Conservation (phyloP, 2,113 vertebrate species). For the Lamprologus sp. region DNA sequence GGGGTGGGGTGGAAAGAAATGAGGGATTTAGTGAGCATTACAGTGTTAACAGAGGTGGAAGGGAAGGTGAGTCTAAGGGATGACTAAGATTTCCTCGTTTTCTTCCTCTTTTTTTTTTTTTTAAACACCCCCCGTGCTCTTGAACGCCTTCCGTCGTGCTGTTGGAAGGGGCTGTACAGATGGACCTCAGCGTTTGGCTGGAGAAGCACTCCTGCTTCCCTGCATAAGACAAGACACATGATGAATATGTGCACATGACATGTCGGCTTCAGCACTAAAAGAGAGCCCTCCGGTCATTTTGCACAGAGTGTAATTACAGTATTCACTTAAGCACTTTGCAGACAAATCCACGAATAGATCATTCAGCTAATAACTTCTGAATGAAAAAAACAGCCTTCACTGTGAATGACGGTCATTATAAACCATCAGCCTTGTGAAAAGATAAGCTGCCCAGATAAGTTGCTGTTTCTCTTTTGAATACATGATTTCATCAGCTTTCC, state of each 20-base stretch:
- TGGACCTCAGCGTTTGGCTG: constrained; percentile 84
- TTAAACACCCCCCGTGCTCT: neutral
- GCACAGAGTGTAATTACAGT: neutral
- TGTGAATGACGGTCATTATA: neutral
- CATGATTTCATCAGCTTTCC: neutral
- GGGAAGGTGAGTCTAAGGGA: constrained; percentile 2
- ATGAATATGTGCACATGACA: neutral
- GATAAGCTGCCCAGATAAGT: neutral
- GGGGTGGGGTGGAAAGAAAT: neutral
- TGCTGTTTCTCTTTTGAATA: neutral
- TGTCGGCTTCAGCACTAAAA: neutral
- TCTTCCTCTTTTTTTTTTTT: constrained; percentile 10
- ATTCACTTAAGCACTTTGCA: neutral
- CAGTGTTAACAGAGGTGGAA: constrained; percentile 41
- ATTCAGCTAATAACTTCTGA: neutral
- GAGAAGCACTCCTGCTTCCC: constrained; percentile 91
- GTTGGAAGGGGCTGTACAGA: constrained; percentile 25
- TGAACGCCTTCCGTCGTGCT: constrained; percentile 21
- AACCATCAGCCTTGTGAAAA: neutral
- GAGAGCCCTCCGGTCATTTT: neutral
- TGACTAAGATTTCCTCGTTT: constrained; percentile 26
- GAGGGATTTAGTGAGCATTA: constrained; percentile 51
- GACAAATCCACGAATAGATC: neutral
- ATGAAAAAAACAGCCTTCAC: neutral
- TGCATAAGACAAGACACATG: constrained; percentile 48